Conservation (phyloP, 2,888 invertebrate species). For the Pristionchus japonicus region DNA sequence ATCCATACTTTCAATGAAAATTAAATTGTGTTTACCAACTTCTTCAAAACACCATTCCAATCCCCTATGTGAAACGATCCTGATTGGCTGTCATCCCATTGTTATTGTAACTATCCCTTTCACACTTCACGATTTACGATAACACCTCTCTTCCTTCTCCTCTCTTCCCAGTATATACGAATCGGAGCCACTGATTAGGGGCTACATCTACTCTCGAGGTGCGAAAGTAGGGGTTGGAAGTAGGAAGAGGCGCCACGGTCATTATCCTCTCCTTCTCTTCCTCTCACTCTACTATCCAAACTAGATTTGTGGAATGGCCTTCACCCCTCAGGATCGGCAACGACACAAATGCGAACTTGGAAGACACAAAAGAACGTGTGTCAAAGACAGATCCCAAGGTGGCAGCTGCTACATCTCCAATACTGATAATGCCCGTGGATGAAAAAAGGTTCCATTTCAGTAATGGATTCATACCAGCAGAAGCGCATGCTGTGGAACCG, state of each 20-base stretch:
- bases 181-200: neutral
- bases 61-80: neutral
- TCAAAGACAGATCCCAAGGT: too few relatives aligned
- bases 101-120: neutral
- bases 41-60: neutral
- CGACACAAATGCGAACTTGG: neutral
- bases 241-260: neutral
- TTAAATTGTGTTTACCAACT: neutral
- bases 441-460: too few relatives aligned
- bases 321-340: slow-evolving; percentile 23
- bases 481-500: too few relatives aligned
- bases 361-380: too few relatives aligned
- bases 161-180: neutral
- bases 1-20: too few relatives aligned
- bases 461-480: too few relatives aligned
- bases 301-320: slow-evolving; percentile 32
- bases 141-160: neutral
- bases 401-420: too few relatives aligned
- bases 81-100: neutral
- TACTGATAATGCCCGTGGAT: too few relatives aligned
- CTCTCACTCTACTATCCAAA: neutral
- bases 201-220: neutral
- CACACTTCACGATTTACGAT: neutral
- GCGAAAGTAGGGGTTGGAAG: slow-evolving; percentile 13
- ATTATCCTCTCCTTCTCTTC: neutral